Conservation (phyloP, 2,113 vertebrate species). For the Ia io region DNA sequence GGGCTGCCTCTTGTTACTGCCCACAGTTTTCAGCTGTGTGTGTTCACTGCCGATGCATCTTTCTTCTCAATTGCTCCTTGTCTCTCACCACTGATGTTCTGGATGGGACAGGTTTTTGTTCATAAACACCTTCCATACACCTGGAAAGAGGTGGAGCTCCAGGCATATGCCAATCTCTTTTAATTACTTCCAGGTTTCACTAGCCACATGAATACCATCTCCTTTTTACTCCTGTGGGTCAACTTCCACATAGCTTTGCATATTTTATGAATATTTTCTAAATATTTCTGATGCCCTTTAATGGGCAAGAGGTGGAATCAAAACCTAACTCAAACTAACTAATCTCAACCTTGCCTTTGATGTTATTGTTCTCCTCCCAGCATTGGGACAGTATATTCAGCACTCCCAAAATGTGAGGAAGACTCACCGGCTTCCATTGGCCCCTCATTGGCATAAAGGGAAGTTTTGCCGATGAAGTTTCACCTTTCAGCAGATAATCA, state of each 20-base stretch:
- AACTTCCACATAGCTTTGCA: neutral
- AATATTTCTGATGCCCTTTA: neutral
- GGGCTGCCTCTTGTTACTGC: neutral
- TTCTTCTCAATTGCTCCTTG: constrained; percentile 11
- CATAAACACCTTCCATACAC: neutral
- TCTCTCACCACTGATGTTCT: neutral
- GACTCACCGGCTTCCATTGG: neutral
- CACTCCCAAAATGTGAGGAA: neutral
- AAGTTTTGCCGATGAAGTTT: neutral
- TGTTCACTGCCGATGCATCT: neutral
- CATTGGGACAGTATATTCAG: neutral
- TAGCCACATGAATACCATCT: neutral
- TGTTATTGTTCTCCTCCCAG: neutral
- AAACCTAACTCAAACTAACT: neutral
- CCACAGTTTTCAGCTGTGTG: neutral
- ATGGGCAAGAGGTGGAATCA: neutral
- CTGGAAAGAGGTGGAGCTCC: neutral
- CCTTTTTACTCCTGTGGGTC: constrained; percentile 45
- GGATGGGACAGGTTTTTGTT: neutral
- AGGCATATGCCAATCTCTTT: too few species aligned
- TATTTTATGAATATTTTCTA: neutral
- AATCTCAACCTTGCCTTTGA: neutral
- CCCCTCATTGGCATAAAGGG: neutral
- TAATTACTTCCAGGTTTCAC: constrained; percentile 54
- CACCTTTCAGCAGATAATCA: neutral